Evolutionary conservation across 2,888 invertebrate genomes (phyloP).

Genomic region (Oligia latruncula): DNA sequence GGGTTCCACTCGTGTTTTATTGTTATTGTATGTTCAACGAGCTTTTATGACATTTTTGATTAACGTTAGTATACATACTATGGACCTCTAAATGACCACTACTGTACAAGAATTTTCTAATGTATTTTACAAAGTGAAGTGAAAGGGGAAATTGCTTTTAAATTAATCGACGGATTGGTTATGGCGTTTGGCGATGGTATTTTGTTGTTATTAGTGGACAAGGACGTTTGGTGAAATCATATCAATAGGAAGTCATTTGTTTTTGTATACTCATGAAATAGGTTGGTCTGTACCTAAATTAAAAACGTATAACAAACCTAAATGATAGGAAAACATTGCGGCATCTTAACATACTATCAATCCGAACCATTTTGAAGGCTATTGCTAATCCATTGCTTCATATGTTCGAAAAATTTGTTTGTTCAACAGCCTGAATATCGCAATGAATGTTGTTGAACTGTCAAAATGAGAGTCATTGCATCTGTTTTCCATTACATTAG

Average conservation of each 20-base stretch:
- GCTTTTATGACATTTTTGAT: background rate
- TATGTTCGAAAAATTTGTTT: background rate
- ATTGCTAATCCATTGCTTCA: background rate
- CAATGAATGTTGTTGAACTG: background rate
- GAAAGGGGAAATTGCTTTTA: background rate
- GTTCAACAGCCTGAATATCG: background rate
- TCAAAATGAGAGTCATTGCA: background rate
- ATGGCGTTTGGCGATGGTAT: background rate
- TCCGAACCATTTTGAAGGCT: background rate
- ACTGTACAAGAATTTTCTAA: background rate
- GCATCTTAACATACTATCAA: background rate
- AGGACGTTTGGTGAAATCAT: background rate
- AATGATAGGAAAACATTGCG: background rate
- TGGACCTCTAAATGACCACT: background rate
- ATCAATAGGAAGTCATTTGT: background rate
- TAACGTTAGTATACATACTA: background rate
- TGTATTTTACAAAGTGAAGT: background rate
- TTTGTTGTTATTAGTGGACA: background rate
- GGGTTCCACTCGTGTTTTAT: background rate
- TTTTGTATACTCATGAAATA: background rate
- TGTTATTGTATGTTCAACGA: background rate
- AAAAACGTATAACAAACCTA: background rate
- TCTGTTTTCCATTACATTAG: background rate
- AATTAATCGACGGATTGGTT: background rate
- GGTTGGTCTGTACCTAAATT: background rate